Evolutionary conservation across 1,140 invertebrate genomes (phyloP).

Genomic region (Forficula auricularia): DNA sequence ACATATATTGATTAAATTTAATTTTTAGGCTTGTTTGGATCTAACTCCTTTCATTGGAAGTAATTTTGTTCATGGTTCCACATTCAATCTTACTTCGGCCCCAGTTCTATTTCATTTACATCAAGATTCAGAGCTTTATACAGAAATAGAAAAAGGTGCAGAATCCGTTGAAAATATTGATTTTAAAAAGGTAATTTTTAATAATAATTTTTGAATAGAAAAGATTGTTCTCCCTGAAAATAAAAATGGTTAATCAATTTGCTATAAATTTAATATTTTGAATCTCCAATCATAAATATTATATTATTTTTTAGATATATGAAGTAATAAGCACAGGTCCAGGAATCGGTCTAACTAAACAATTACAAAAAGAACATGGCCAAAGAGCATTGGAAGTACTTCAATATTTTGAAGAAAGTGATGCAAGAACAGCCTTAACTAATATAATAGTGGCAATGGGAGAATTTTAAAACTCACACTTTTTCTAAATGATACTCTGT

Average conservation of each 20-base stretch:
- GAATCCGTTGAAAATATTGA: conserved; percentile 46
- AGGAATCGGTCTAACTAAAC: conserved; percentile 53
- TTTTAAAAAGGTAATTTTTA: conserved; percentile 38
- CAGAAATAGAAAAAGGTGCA: conserved; percentile 35
- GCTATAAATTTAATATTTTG: too few species aligned
- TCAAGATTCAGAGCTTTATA: conserved; percentile 47
- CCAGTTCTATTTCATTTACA: conserved; percentile 69
- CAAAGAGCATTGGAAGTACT: conserved; percentile 53
- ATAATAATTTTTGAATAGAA: conserved; percentile 5
- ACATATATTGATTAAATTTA: too few species aligned
- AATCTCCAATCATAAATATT: too few species aligned
- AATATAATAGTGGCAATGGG: conserved; percentile 69
- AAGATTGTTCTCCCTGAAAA: too few species aligned
- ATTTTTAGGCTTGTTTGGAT: conserved; percentile 38
- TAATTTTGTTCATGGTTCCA: conserved; percentile 20
- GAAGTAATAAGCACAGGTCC: conserved; percentile 42
- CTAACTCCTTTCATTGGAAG: conserved; percentile 40
- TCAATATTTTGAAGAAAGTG: conserved; percentile 49
- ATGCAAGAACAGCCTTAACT: conserved; percentile 52
- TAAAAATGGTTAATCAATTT: too few species aligned
- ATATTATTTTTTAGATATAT: conserved; percentile 33
- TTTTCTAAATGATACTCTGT: too few species aligned
- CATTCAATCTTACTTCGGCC: conserved; percentile 56
- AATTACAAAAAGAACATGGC: conserved; percentile 58
- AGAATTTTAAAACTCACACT: conserved; percentile 35